Base-by-base conservation (phyloP, 2,888 invertebrate species). In the Eilema griseolum region DNA sequence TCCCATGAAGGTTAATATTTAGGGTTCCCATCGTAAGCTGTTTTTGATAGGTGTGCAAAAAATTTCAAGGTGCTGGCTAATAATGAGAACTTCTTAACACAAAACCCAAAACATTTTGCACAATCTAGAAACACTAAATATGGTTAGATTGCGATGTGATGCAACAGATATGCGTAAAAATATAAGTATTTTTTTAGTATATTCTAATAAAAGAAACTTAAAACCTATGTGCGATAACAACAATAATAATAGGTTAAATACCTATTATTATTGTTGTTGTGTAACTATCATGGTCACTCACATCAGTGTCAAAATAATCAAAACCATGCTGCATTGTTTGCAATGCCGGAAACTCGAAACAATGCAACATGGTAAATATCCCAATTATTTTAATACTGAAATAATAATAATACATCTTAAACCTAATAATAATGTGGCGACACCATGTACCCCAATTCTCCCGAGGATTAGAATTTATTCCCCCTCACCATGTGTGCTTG, bases 1-100 rank as follows among this genome's bases (percentile, higher is more conserved):
- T 63, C 69, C 57, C 71, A 70, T 72, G 14, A 14, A 52, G 23
- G 16, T 23, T 14, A 14, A 28, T 28, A 14, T 59, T 41, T 66
- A n/a, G 60, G 20, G 60, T 57, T 14, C 16, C 20, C n/a, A 1
- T 52, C 52, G 20, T 8, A n/a, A 8, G 52, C 4, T 52, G n/a
- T 52, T 10, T 52, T 52, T 52, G n/a, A 52, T 3, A 16, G 41
- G 20, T 20, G 20, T 46, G 46, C 46, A 20, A 46, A 41, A 41
- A 41, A 41, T 16, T 4, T 16, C 41, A 16, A 37, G 33, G 33
- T 37, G 33, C 33, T 37, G 33, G 33, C 33, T 37, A 37, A 52
- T 52, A n/a, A 52, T 52, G 8, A 52, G n/a, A 52, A 52, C n/a
- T 46, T n/a, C 52, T 52, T 52, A 52, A 52, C 52, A n/a, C n/a